These are phyloP conservation scores for Lasioglossum oenotherae DNA, from an alignment of 2,888 invertebrate species.

Conservation along the genomic window DNA sequence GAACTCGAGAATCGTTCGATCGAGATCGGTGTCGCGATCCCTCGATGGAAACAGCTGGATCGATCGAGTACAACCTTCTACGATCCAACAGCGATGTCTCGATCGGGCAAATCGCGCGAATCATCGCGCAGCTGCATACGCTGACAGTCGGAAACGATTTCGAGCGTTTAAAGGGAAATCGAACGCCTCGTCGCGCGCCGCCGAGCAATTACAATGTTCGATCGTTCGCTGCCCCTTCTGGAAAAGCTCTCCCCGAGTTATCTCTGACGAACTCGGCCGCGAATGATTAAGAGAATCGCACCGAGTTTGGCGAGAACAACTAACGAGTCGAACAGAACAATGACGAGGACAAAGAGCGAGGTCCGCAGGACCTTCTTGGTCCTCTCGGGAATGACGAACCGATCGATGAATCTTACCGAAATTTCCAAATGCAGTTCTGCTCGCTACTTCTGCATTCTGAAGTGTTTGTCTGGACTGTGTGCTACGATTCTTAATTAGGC, in stretches of 20 bases:
- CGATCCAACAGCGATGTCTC: not conserved
- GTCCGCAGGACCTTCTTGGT: not conserved
- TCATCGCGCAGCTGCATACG: slow-evolving; percentile 54
- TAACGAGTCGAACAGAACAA: slow-evolving; percentile 11
- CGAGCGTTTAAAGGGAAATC: slow-evolving; percentile 17
- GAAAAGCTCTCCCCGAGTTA: slow-evolving; percentile 25
- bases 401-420: not conserved
- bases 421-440: not conserved
- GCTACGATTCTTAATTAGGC: not conserved
- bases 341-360: slow-evolving; percentile 40
- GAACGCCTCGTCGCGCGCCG: not conserved
- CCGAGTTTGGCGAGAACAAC: slow-evolving; percentile 17
- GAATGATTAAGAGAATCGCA: slow-evolving; percentile 42
- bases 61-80: slow-evolving; percentile 2
- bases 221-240: not conserved
- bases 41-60: slow-evolving; percentile 17
- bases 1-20: not conserved
- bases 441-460: not conserved
- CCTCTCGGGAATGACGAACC: not conserved
- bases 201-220: not conserved
- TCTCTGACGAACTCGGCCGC: slow-evolving; percentile 37
- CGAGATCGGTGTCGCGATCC: slow-evolving; percentile 30
- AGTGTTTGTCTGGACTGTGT: not conserved
- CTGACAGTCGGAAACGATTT: slow-evolving; percentile 34
- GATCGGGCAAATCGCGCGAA: slow-evolving; percentile 37